Conservation (phyloP, 2,888 invertebrate species). For the Agrochola litura region DNA sequence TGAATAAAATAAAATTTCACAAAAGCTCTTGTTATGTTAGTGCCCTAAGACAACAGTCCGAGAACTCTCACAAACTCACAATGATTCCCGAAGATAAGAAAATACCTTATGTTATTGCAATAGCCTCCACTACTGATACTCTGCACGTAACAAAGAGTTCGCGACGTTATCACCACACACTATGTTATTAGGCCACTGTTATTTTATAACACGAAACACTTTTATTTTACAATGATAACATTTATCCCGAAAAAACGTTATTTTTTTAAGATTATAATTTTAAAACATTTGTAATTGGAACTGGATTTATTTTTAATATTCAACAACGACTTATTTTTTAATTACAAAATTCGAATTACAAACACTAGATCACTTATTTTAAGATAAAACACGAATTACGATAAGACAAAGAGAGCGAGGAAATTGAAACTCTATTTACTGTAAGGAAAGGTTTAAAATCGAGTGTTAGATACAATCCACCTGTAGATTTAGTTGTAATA, state of each 20-base stretch:
- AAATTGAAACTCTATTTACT: conserved; percentile 65
- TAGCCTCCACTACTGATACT: conserved; percentile 29
- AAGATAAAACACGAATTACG: conserved; percentile 51
- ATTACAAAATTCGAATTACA: conserved; percentile 50
- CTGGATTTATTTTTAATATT: conserved; percentile 18
- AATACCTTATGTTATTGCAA: conserved; percentile 58
- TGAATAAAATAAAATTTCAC: background rate
- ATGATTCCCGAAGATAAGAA: conserved; percentile 30
- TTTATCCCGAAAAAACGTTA: background rate
- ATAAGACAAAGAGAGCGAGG: conserved; percentile 56
- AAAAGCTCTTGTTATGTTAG: conserved; percentile 12
- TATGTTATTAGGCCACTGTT: conserved; percentile 39
- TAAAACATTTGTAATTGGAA: conserved; percentile 29
- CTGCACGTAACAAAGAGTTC: conserved; percentile 32
- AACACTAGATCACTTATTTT: conserved; percentile 52
- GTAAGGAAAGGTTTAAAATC: conserved; percentile 63
- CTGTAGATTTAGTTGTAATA: conserved; percentile 68
- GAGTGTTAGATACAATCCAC: conserved; percentile 64
- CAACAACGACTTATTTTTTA: conserved; percentile 20
- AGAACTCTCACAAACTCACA: background rate
- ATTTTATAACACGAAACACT: conserved; percentile 25
- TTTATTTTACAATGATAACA: conserved; percentile 14
- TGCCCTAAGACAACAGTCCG: conserved; percentile 37
- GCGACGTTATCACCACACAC: conserved; percentile 57
- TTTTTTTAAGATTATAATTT: conserved; percentile 9